Base-by-base conservation (phyloP, 2,888 invertebrate genomes). In the Microplitis manilae region DNA sequence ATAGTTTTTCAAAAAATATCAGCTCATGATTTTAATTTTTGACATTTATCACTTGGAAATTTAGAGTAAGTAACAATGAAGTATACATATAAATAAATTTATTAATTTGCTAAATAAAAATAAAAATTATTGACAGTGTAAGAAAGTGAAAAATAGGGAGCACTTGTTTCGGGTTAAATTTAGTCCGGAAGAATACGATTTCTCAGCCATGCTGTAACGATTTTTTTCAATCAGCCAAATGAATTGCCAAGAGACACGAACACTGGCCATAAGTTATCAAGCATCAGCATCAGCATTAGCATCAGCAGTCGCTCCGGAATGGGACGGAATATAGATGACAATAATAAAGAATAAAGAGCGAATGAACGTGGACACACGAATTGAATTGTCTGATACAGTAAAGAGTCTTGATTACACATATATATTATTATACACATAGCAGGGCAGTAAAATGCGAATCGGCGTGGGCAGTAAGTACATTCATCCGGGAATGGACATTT, bases 391-490 rank as follows among this genome's bases (percentile, higher is more conserved):
- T 71, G 59, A 50, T 50, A 41, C 68, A 68, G 68, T 68, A 15
- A 17, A 68, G 68, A 50, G 50, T 50, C 50, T 50, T 50, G 9
- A 50, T 50, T 50, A 50, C 50, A 50, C 50, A 50, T 50, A 50
- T 50, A 50, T 13, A 9, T 50, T 50, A 50, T 50, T 50, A 50
- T 68, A 68, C 40, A 68, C 15, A 39, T 68, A 60, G 20, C 60
- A 60, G 17, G n/a, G 20, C 38, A 62, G 72, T 72, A 72, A 72
- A 70, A 65, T 70, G 70, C 39, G n/a, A 67, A 71, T 68, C 60
- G 67, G 62, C 59, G 76, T 76, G 76, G 76, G 76, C 41, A 76
- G 71, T 67, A 76, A 76, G 67, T 71, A 67, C 71, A 67, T 71
- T 64, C 76, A 71, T 76, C 76, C 76, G 60, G 13, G 60, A 38